Base-by-base conservation (phyloP, 2,113 vertebrate genomes). In the Atherinomorus stipes region DNA sequence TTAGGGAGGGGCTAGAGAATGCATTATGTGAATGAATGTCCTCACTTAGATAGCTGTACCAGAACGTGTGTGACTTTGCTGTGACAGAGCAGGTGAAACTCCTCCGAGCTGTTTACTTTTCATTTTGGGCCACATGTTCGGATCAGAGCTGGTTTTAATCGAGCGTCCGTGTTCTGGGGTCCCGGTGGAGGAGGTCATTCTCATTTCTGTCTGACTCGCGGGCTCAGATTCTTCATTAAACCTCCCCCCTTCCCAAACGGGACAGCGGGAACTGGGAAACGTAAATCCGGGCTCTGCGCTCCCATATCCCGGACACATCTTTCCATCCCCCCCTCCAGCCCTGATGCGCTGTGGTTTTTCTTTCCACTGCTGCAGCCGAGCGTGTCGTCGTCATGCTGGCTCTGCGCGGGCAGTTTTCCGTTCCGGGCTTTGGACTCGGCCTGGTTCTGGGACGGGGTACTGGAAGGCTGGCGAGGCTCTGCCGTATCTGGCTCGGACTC, bases 351-450 rank as follows among this genome's bases (percentile, higher is more conserved):
- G 53, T 11, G 62, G 37, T 28, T 56, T 62, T 42, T 60, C 2
- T 71, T 78, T 81, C 66, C 78, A 63, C 3, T 12, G 25, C 67
- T n/a, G n/a, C n/a, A n/a, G n/a, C n/a, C n/a, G n/a, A n/a, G n/a
- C n/a, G n/a, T n/a, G n/a, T 34, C 31, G 1, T 34, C 31, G 31
- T 34, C 31, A 34, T 25, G 56, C 65, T 77, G 73, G 56, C 69
- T 70, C 60, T 9, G 71, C 7, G 38, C 11, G 2, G 10, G 11
- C 6, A 18, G 51, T 69, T 76, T 42, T 42, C 40, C 40, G 40
- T 4, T 15, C 12, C 40, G 73, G 52, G 22, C 37, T 74, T 47
- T 57, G 73, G 22, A 37, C 54, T 38, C 37, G 31, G 7, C 31
- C 31, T 34, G 31, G 31, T 34, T 34, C 7, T 34, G 31, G 31